Base-by-base conservation (phyloP, 2,797 vertebrate species). In the Pseudochirops cupreus region DNA sequence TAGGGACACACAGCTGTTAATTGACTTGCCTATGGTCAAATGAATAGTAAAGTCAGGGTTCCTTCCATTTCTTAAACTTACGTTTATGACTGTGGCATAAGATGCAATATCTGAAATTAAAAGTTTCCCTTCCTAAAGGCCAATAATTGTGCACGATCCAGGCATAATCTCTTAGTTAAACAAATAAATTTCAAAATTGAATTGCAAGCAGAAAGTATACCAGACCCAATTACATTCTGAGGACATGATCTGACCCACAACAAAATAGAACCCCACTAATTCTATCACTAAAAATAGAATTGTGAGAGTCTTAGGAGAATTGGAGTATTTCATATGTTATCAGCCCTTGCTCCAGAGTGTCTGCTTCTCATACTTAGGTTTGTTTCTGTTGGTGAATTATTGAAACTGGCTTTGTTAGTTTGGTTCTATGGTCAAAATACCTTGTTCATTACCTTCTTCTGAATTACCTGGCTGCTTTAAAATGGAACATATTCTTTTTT, bases 371-470 rank as follows among this genome's bases (percentile, higher is more conserved):
- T 93, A 90, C 39, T 91, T 87, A 58, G 46, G 33, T 39, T 90
- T 91, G 55, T 93, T 53, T 11, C 91, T 90, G 91, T 28, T 56
- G 93, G 93, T 95, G 33, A 95, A 90, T 91, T 91, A 94, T 16
- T 97, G 62, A 95, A 95, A 82, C 90, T 96, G 56, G 54, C 10
- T 89, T 92, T 90, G 62, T 92, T 39, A 92, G 91, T 12, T 92
- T 56, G 67, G 93, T 29, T 92, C 50, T 59, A 21, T 92, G 91
- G 92, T 95, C 92, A 82, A 95, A 96, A 90, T 87, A 33, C 33
- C 55, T 74, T 93, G n/a, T 50, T 24, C 52, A 93, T 92, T 87
- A 89, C 89, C 92, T 96, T 93, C 89, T 93, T 52, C 62, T 93
- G 57, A 95, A 95, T 87, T 55, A 90, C 26, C 89, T 90, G 55